phyloP scores from a whole-genome alignment of 2,113 vertebrate species.

The Climacteris rufus region DNA sequence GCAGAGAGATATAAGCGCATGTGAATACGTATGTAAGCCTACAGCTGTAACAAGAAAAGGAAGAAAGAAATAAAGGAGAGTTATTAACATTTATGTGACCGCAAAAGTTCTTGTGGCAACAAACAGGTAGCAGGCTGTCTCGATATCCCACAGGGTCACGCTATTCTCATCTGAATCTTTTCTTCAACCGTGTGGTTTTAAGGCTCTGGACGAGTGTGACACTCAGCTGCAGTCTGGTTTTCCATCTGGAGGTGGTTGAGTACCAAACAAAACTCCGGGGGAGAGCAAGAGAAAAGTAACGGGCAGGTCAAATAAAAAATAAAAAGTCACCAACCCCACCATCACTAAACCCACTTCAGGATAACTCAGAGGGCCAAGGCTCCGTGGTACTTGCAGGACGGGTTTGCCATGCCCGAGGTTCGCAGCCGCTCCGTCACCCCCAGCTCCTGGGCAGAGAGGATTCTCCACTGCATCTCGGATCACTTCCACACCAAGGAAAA shows the following conservation, averaged over 20 bases:
- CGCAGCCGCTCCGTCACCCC: rapidly evolving
- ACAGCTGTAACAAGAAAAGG: not conserved
- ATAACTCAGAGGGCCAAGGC: not conserved
- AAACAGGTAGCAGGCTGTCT: not conserved
- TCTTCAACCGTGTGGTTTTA: not conserved
- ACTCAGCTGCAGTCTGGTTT: not conserved
- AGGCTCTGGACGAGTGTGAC: not conserved
- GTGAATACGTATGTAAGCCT: not conserved
- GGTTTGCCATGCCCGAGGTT: not conserved
- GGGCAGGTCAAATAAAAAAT: not conserved
- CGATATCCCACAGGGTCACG: rapidly evolving
- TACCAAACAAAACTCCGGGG: not conserved
- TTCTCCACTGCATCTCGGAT: rapidly evolving
- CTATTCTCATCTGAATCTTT: not conserved
- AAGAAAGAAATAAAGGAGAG: not conserved
- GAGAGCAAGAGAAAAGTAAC: not conserved
- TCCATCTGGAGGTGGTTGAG: not conserved
- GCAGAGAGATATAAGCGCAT: too few relatives aligned
- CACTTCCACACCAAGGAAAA: not conserved
- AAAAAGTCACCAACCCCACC: not conserved
- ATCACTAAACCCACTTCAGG: not conserved
- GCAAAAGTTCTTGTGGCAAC: not conserved
- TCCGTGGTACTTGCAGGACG: rapidly evolving
- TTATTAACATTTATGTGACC: not conserved
- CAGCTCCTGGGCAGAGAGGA: not conserved